These are phyloP conservation scores for Polydrusus cervinus DNA, from an alignment of 2,888 invertebrate species.

Conservation along the genomic window DNA sequence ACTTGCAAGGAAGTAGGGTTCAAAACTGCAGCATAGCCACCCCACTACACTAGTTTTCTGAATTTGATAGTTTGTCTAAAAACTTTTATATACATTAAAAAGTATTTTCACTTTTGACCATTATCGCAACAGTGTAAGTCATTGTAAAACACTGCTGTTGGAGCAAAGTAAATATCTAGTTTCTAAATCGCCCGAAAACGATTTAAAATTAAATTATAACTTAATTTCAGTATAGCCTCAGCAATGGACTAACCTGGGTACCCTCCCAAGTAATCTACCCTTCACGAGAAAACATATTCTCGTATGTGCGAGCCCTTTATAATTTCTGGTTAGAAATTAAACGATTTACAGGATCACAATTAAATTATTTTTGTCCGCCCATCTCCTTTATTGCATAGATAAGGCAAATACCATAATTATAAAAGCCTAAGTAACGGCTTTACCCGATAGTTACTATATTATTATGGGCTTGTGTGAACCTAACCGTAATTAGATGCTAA, in stretches of 20 bases:
- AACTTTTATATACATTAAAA: too few species aligned
- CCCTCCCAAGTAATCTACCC: slow-evolving; percentile 50
- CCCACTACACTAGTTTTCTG: too few species aligned
- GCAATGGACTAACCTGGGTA: slow-evolving; percentile 41
- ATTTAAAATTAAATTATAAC: slow-evolving; percentile 55
- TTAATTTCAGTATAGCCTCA: slow-evolving; percentile 50
- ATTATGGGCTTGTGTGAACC: slow-evolving; percentile 36
- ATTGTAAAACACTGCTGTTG: slow-evolving; percentile 21
- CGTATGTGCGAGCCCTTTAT: slow-evolving; percentile 33
- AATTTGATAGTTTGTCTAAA: too few species aligned
- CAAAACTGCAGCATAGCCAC: too few species aligned
- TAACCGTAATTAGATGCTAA: background rate
- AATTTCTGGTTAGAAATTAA: slow-evolving; percentile 54
- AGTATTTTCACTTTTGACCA: too few species aligned
- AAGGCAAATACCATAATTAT: slow-evolving; percentile 61
- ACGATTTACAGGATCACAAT: slow-evolving; percentile 54
- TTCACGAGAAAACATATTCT: slow-evolving; percentile 44
- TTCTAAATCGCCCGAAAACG: slow-evolving; percentile 47
- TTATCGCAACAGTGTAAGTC: too few species aligned
- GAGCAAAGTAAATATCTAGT: slow-evolving; percentile 39
- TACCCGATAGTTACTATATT: slow-evolving; percentile 45
- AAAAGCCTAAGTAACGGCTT: slow-evolving; percentile 57
- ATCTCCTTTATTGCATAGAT: slow-evolving; percentile 58
- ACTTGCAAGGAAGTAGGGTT: too few species aligned
- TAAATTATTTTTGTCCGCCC: slow-evolving; percentile 58